Evolutionary conservation across 2,113 vertebrate genomes (phyloP).

Genomic region (Oceanodroma tethys): DNA sequence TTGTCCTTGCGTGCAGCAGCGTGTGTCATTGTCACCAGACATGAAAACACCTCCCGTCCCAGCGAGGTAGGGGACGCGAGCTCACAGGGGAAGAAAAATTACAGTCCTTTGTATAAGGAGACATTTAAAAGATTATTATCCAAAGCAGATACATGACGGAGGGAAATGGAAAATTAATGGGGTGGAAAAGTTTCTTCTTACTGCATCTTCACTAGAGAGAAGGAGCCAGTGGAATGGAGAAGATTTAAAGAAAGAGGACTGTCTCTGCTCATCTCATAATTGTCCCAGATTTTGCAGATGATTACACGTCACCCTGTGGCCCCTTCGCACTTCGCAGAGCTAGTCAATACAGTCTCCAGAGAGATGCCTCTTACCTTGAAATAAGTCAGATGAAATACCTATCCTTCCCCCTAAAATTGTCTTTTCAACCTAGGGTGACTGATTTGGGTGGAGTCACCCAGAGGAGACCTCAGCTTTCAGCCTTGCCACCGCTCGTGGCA

Average conservation of each 20-base stretch:
- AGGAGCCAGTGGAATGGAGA: not conserved
- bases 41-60: conserved; percentile 1
- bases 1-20: not conserved
- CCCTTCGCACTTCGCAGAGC: not conserved
- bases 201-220: not conserved
- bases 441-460: not conserved
- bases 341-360: not conserved
- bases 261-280: not conserved
- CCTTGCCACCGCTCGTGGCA: not conserved
- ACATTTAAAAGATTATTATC: conserved; percentile 11
- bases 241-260: not conserved
- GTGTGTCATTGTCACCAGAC: not conserved
- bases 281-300: not conserved
- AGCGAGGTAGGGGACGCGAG: not conserved
- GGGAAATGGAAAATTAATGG: conserved; percentile 33
- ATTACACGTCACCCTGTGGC: not conserved
- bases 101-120: not conserved
- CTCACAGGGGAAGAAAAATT: not conserved
- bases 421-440: not conserved
- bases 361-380: not conserved
- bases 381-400: not conserved
- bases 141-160: not conserved
- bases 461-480: not conserved
- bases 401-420: not conserved
- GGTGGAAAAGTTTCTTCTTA: not conserved